Base-by-base conservation (phyloP, 2,113 vertebrate species). In the Myotis lucifugus region DNA sequence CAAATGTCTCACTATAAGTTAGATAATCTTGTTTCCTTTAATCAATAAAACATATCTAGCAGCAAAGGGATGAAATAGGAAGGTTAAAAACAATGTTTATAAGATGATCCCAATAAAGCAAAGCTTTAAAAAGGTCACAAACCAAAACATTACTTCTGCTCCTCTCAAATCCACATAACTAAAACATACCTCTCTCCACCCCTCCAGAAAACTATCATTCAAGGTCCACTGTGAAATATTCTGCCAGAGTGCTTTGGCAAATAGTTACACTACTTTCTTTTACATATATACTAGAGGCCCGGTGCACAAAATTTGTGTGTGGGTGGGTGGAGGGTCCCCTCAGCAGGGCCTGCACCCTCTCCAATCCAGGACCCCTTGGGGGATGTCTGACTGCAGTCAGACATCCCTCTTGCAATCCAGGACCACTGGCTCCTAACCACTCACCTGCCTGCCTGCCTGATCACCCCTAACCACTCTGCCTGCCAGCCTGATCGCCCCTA, bases 1-100 rank as follows among this genome's bases (percentile, higher is more conserved):
- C 25, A 87, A 90, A 85, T 54, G n/a, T 40, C 42, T 82, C 23
- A 78, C 6, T 92, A 59, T 91, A 88, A 69, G 19, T 7, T 73
- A 6, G 8, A 32, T 15, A 85, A 70, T 72, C 37, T 91, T 87
- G 25, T 59, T 78, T 82, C 69, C 46, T 92, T 88, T 56, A 77
- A 67, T 83, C 76, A 92, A 88, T 40, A 94, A 91, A 95, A 93
- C 3, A 40, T 50, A 81, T 50, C 52, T 40, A 72, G 34, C 25
- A 88, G 40, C n/a, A 37, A 95, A 4, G 40, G 40, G 85, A 69
- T 66, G 6, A 69, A 93, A 92, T 14, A 92, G 15, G 5, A 88
- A 90, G 37, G 50, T 1, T 83, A 12, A 79, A 90, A 82, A 25
- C 23, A 81, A 46, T 40, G 40, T 29, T 74, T 54, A 19, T 64